These are phyloP conservation scores for Caenorhabditis drosophilae DNA, from an alignment of 2,888 invertebrate species.

Conservation along the genomic window DNA sequence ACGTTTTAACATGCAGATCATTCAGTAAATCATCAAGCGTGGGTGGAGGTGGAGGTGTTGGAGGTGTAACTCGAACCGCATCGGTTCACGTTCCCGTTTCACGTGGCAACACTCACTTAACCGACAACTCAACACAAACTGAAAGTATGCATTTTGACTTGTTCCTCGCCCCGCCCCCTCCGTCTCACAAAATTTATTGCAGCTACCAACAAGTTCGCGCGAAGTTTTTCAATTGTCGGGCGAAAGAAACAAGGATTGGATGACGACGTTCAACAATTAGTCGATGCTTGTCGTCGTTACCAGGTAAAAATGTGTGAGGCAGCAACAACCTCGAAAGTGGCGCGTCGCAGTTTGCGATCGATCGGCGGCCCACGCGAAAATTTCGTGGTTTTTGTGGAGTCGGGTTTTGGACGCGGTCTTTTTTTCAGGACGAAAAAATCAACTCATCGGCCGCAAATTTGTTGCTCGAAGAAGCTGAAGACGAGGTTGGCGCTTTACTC, in stretches of 20 bases:
- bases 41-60: conserved; percentile 6
- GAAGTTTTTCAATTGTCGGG: conserved; percentile 65
- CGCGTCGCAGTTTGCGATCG: neutral
- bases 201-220: conserved; percentile 45
- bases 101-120: conserved; percentile 34
- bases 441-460: conserved; percentile 57
- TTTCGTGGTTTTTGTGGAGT: too few species aligned
- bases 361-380: neutral
- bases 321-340: neutral
- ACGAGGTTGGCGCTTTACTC: conserved; percentile 56
- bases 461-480: conserved; percentile 59
- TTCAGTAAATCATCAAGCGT: conserved; percentile 45
- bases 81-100: conserved; percentile 52
- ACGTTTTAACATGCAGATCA: too few species aligned
- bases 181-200: conserved; percentile 6
- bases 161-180: neutral
- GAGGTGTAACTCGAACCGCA: conserved; percentile 52
- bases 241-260: conserved; percentile 58
- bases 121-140: conserved; percentile 54
- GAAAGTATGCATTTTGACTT: conserved; percentile 19
- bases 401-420: too few species aligned
- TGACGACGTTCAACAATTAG: conserved; percentile 66
- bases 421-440: conserved; percentile 62
- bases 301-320: conserved; percentile 47
- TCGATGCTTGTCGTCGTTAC: conserved; percentile 66